phyloP scores from a whole-genome alignment of 1,140 invertebrate species.

The Hormaphis cornu region DNA sequence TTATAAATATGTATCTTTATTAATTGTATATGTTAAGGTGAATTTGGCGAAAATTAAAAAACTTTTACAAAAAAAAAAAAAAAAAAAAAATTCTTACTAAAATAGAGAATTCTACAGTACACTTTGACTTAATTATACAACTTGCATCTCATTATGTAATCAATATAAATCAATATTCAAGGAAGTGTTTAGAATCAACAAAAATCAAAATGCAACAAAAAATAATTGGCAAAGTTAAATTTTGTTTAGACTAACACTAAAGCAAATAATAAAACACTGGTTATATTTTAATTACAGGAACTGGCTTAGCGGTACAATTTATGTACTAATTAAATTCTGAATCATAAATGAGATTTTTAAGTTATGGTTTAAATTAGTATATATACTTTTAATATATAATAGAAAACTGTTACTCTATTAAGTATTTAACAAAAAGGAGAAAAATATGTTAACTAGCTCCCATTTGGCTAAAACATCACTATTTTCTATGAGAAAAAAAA shows the following conservation, averaged over 20 bases:
- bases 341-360: conserved; percentile 12
- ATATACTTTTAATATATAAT: conserved; percentile 15
- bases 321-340: not conserved
- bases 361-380: conserved; percentile 2
- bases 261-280: conserved; percentile 5
- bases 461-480: not conserved
- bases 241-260: conserved; percentile 3
- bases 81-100: not conserved
- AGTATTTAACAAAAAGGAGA: not conserved
- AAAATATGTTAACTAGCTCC: not conserved
- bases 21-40: not conserved
- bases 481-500: not conserved
- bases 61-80: not conserved
- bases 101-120: not conserved
- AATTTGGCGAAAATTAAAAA: not conserved
- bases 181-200: no score
- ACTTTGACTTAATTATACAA: conserved; percentile 26
- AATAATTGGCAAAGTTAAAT: not conserved
- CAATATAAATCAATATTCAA: no score
- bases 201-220: conserved; percentile 1
- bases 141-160: not conserved
- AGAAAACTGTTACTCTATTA: not conserved
- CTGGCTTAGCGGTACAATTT: not conserved
- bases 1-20: not conserved
- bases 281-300: conserved; percentile 24